A percentile compares a stretch with the other conserved stretches of the same genome.
phyloP scores from a whole-genome alignment of 2,113 vertebrate genomes.

The Pogonocichla stellata region DNA sequence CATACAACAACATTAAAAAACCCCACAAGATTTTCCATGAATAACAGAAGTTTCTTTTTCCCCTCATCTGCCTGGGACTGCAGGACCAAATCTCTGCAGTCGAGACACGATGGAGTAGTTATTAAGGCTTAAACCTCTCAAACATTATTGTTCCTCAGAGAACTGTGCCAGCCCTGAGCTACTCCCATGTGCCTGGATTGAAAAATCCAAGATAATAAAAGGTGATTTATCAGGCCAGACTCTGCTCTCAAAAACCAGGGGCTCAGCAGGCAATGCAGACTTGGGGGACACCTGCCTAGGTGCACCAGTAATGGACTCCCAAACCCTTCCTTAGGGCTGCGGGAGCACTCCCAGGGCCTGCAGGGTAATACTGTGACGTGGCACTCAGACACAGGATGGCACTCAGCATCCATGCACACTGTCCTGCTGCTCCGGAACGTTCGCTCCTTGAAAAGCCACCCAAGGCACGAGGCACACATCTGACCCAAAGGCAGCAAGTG shows the following conservation, averaged over 20 bases:
- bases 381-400: neutral
- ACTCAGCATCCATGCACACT: too few species aligned
- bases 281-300: too few species aligned
- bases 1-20: neutral
- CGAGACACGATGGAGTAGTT: neutral
- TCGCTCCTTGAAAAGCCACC: too few species aligned
- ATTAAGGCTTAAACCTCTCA: neutral
- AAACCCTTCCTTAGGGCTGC: neutral
- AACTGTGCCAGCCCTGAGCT: neutral
- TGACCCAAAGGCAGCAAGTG: neutral
- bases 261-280: neutral
- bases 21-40: neutral
- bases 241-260: neutral
- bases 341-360: too few species aligned
- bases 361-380: neutral
- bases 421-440: neutral
- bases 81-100: neutral
- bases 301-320: too few species aligned
- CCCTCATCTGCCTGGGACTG: neutral
- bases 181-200: rapidly evolving
- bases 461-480: neutral
- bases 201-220: neutral
- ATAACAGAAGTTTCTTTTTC: neutral
- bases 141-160: rapidly evolving
- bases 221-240: neutral